Base-by-base conservation (phyloP, 2,113 vertebrate species). In the Bujurquina vittata region DNA sequence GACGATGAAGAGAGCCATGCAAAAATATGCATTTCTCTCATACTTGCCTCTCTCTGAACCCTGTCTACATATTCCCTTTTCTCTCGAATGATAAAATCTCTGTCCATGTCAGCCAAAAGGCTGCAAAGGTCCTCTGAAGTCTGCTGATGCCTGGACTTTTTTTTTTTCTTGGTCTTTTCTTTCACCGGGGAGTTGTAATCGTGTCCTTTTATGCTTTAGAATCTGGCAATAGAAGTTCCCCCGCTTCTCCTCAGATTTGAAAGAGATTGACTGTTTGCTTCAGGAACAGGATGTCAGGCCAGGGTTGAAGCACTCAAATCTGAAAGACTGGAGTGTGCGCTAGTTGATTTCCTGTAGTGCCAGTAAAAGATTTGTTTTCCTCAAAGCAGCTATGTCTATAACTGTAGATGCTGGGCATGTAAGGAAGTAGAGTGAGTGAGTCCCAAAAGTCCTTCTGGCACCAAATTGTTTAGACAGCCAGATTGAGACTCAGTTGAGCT, bases 401-500 rank as follows among this genome's bases (percentile, higher is more conserved):
- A 60, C 7, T 57, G 20, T 26, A 31, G 54, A 63, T 58, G 40
- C n/a, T 57, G 31, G 54, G 67, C 49, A 75, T 63, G 81, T 87
- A 62, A 78, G 31, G 22, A 65, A 54, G 54, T 79, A 35, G 73
- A 23, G 9, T 69, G 3, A 82, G 75, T 49, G 75, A 67, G 57
- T 80, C 63, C 49, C 73, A 37, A 57, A 77, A 46, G 77, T 65
- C 55, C 33, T 52, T 22, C 52, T 65, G 75, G 72, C 60, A 80
- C 75, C 52, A 57, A 75, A 79, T 75, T 63, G 54, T 87, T 85
- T 52, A 43, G 56, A 49, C 49, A 55, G 63, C 49, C 49, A 55
- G 67, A 87, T 76, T 89, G 80, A 77, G 75, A 90, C 55, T 43
- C 61, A 76, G 57, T 81, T 52, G 4, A 56, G 59, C 52, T 81